Percentiles rank a stretch among this genome's conserved stretches.
Conservation (phyloP, 2,888 invertebrate genomes). For the Theretra japonica region DNA sequence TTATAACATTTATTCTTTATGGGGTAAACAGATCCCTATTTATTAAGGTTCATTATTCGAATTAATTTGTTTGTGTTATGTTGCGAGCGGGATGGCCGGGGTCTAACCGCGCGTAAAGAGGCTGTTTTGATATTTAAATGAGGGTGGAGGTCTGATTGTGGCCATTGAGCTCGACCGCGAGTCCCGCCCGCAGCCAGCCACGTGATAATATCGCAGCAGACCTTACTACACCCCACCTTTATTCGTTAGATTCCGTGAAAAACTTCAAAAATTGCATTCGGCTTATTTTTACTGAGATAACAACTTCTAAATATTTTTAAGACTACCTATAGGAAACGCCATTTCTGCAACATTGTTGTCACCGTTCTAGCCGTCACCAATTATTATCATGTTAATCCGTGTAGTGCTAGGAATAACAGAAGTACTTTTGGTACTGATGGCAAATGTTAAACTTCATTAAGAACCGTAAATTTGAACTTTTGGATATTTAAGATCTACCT, state of each 20-base stretch:
- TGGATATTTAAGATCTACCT: too few species aligned
- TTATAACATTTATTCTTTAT: conserved; percentile 83
- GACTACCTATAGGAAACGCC: too few species aligned
- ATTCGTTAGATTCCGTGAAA: background rate
- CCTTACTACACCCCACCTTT: background rate
- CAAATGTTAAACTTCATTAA: too few species aligned
- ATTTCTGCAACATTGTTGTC: too few species aligned
- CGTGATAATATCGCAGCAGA: conserved; percentile 11
- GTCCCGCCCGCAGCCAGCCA: conserved; percentile 25
- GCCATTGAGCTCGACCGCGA: conserved; percentile 61
- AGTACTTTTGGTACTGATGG: too few species aligned
- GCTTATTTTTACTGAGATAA: too few species aligned
- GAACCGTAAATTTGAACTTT: too few species aligned
- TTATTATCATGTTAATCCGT: too few species aligned
- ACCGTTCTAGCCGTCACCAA: too few species aligned
- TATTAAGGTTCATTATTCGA: conserved; percentile 83
- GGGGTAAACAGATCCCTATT: conserved; percentile 82
- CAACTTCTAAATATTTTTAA: too few species aligned
- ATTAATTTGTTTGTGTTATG: conserved; percentile 85
- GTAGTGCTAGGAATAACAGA: too few species aligned
- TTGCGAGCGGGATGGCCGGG: conserved; percentile 65
- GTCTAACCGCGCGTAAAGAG: conserved; percentile 70
- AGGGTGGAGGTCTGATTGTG: conserved; percentile 77
- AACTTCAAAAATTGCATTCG: too few species aligned
- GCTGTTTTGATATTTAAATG: conserved; percentile 83